These are phyloP conservation scores for Astur gentilis DNA, from an alignment of 2,113 vertebrate genomes.

Conservation along the genomic window DNA sequence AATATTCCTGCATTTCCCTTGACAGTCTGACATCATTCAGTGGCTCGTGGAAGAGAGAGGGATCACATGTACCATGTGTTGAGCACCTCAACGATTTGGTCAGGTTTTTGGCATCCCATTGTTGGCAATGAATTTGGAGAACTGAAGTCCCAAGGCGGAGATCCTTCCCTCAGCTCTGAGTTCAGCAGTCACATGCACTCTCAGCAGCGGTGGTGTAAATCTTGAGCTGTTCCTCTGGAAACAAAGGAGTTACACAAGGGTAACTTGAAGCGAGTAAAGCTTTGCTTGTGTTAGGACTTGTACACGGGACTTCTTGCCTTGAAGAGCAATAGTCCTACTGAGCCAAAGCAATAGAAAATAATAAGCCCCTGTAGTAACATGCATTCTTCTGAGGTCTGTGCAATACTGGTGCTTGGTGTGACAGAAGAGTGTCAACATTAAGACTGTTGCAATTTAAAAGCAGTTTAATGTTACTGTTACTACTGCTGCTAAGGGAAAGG, in stretches of 20 bases:
- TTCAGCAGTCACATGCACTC: neutral
- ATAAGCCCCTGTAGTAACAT: neutral
- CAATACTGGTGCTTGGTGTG: neutral
- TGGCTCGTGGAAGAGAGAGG: neutral
- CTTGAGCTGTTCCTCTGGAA: neutral
- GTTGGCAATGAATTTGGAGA: neutral
- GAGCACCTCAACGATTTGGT: neutral
- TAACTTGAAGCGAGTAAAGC: neutral
- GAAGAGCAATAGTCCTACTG: neutral
- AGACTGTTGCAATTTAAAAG: neutral
- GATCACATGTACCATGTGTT: too few relatives aligned
- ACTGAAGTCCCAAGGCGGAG: neutral
- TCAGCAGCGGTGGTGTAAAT: neutral
- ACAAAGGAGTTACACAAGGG: neutral
- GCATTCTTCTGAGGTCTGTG: neutral
- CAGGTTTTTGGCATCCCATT: neutral
- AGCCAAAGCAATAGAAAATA: neutral
- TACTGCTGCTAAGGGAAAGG: neutral
- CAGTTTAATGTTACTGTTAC: neutral
- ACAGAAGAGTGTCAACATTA: neutral
- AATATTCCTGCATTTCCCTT: neutral
- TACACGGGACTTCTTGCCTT: neutral
- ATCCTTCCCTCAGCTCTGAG: neutral
- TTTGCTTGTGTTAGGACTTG: neutral
- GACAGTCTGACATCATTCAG: too few relatives aligned